phyloP scores from a whole-genome alignment of 2,113 vertebrate genomes.

The Actenoides hombroni region DNA sequence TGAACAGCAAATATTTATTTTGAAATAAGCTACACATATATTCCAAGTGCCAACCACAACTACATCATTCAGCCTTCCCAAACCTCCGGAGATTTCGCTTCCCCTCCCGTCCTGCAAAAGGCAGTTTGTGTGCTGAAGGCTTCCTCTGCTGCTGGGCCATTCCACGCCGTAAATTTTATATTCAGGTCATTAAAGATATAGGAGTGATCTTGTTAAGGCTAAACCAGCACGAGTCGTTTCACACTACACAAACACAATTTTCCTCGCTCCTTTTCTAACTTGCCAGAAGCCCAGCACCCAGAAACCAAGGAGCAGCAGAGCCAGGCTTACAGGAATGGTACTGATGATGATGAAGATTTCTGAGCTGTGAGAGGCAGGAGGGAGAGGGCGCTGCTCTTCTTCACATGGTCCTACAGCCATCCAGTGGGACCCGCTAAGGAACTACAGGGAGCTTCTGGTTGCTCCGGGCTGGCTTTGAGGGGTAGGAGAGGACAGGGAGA shows the following conservation, averaged over 20 bases:
- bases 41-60: constrained; percentile 17
- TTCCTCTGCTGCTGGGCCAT: neutral
- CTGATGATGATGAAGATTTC: neutral
- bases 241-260: neutral
- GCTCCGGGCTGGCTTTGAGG: neutral
- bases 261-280: neutral
- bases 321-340: accelerated
- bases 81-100: neutral
- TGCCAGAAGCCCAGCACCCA: neutral
- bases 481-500: neutral
- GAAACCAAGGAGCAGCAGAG: neutral
- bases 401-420: accelerated
- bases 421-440: neutral
- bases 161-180: neutral
- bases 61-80: constrained; percentile 17
- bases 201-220: constrained; percentile 25
- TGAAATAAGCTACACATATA: neutral
- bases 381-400: constrained; percentile 32
- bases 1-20: constrained; percentile 14
- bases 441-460: neutral
- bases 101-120: neutral
- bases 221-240: neutral
- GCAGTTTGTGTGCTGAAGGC: neutral
- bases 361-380: neutral
- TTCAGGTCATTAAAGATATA: constrained; percentile 31